A percentile compares a stretch with the other conserved stretches of the same genome.
Evolutionary conservation across 2,888 invertebrate genomes (phyloP).

Genomic region (Lissocephala sabroskyi): DNA sequence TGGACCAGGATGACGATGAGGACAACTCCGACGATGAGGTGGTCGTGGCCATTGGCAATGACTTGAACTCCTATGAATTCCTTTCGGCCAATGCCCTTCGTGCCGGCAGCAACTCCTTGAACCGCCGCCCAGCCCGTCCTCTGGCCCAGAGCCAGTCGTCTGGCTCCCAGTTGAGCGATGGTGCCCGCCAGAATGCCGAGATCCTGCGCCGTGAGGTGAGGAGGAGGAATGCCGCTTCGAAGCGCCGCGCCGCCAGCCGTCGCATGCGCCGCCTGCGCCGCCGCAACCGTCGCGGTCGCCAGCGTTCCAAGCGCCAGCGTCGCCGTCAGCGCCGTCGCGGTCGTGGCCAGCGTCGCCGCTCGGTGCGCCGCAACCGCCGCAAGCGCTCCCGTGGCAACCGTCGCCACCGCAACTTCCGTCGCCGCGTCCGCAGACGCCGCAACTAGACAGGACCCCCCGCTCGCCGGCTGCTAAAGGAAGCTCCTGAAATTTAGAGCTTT

Average conservation of each 20-base stretch:
- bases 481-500: too few species aligned
- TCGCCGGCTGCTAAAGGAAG: too few species aligned
- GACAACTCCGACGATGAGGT: too few species aligned
- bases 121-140: too few species aligned
- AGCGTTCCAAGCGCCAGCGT: not conserved
- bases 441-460: too few species aligned
- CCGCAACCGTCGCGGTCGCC: not conserved
- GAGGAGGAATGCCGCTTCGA: too few species aligned
- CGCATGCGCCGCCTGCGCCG: not conserved
- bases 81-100: too few species aligned
- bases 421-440: not conserved
- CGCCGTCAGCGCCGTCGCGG: not conserved
- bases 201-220: not conserved
- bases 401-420: not conserved
- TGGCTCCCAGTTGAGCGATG: too few species aligned
- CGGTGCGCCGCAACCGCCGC: not conserved
- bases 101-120: too few species aligned
- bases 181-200: not conserved
- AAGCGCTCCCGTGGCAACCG: not conserved
- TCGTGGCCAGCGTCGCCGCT: not conserved
- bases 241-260: not conserved
- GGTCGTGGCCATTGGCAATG: not conserved
- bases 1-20: too few species aligned
- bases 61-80: too few species aligned
- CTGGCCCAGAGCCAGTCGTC: too few species aligned